Conservation (phyloP, 2,797 vertebrate genomes). For the Alca torda region DNA sequence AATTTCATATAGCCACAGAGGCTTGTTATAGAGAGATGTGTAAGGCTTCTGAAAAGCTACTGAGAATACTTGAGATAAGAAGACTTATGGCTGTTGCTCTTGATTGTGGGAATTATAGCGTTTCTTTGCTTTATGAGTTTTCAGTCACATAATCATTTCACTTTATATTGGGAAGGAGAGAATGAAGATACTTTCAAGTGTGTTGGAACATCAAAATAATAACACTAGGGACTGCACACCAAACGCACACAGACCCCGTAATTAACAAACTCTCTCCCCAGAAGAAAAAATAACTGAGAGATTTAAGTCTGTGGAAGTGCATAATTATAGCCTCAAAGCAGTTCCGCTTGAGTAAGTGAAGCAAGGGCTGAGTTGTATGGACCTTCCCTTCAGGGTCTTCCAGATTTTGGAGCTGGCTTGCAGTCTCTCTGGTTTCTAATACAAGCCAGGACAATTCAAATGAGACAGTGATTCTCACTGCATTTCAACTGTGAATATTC, state of each 20-base stretch:
- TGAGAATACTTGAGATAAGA: not conserved
- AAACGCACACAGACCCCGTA: not conserved
- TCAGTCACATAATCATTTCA: not conserved
- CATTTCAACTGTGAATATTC: not conserved
- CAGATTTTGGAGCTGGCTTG: not conserved
- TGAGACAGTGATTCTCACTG: not conserved
- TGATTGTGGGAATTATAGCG: not conserved
- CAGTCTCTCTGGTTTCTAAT: not conserved
- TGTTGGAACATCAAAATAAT: not conserved
- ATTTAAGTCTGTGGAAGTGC: not conserved
- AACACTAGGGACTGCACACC: not conserved
- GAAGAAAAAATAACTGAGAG: not conserved
- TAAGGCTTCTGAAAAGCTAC: constrained; percentile 3
- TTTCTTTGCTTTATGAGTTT: not conserved
- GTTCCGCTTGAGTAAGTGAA: not conserved
- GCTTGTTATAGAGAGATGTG: not conserved
- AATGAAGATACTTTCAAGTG: not conserved
- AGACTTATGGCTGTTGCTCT: not conserved
- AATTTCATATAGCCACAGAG: not conserved
- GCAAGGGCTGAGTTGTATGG: not conserved
- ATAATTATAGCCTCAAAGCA: not conserved
- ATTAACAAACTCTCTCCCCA: not conserved
- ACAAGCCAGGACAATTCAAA: not conserved
- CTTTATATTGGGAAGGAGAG: not conserved
- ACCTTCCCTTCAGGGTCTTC: not conserved